Evolutionary conservation across 2,888 invertebrate species (phyloP).

Genomic region (Ametastegia equiseti): DNA sequence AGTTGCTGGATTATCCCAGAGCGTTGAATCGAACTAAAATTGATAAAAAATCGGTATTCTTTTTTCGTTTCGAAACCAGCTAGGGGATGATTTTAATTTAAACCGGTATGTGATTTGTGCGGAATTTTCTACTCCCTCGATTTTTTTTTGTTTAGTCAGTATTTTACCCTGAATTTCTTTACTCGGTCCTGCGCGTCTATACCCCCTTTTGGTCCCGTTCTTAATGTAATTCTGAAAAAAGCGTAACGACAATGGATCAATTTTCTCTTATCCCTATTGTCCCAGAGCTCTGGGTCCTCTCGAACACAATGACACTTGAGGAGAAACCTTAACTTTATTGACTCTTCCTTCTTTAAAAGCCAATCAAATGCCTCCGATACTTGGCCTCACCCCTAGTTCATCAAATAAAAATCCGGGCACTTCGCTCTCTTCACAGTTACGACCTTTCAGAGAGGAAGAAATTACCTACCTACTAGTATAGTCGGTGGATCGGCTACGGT

Average conservation of each 20-base stretch:
- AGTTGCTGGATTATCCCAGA: not conserved
- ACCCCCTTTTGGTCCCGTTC: constrained; percentile 32
- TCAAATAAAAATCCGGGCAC: constrained; percentile 55
- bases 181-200: not conserved
- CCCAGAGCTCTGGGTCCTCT: constrained; percentile 24
- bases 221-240: constrained; percentile 49
- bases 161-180: not conserved
- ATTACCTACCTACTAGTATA: not conserved
- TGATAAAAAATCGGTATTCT: not conserved
- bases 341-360: constrained; percentile 63
- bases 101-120: not conserved
- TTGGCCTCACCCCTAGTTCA: constrained; percentile 52
- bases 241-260: constrained; percentile 56
- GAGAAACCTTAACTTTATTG: constrained; percentile 63
- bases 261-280: constrained; percentile 44
- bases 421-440: constrained; percentile 29
- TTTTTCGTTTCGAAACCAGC: not conserved
- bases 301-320: constrained; percentile 50
- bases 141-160: not conserved
- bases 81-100: not conserved
- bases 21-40: constrained; percentile 9
- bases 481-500: not conserved
- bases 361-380: constrained; percentile 65
- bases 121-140: not conserved
- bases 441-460: constrained; percentile 14